phyloP scores from a whole-genome alignment of 2,797 vertebrate species.

The Spinus pinus region DNA sequence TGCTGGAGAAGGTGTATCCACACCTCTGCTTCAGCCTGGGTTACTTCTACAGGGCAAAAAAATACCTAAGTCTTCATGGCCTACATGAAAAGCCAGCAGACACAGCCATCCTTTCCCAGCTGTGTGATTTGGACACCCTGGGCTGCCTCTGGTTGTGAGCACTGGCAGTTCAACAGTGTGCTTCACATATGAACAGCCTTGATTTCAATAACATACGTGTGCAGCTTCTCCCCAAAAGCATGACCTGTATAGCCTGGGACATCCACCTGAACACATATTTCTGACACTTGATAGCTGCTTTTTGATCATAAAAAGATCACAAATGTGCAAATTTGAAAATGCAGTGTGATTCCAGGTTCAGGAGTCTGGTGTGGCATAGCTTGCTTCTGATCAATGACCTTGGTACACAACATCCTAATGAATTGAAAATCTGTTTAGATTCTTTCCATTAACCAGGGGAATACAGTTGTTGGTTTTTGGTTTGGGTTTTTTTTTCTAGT shows the following conservation, averaged over 20 bases:
- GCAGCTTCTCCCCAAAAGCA: background rate
- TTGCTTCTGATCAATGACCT: background rate
- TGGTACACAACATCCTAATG: background rate
- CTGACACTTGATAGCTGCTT: background rate
- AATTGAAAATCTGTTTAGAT: background rate
- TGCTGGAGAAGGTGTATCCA: fast-evolving
- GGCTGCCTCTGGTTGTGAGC: background rate
- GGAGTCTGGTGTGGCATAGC: background rate
- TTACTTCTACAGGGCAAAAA: background rate
- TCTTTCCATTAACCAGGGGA: background rate
- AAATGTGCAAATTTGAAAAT: background rate
- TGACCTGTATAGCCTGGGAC: background rate
- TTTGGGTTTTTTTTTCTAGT: background rate
- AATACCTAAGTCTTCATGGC: background rate
- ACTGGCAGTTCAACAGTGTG: background rate
- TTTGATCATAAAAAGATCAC: background rate
- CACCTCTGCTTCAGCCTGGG: background rate
- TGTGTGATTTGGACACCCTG: background rate
- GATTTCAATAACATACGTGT: background rate
- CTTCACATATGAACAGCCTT: background rate
- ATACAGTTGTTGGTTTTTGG: background rate
- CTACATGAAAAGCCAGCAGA: background rate
- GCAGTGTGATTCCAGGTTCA: background rate
- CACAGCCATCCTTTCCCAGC: background rate
- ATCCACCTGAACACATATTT: background rate